Conservation (phyloP, 2,888 invertebrate genomes). For the Plagodis dolabraria region DNA sequence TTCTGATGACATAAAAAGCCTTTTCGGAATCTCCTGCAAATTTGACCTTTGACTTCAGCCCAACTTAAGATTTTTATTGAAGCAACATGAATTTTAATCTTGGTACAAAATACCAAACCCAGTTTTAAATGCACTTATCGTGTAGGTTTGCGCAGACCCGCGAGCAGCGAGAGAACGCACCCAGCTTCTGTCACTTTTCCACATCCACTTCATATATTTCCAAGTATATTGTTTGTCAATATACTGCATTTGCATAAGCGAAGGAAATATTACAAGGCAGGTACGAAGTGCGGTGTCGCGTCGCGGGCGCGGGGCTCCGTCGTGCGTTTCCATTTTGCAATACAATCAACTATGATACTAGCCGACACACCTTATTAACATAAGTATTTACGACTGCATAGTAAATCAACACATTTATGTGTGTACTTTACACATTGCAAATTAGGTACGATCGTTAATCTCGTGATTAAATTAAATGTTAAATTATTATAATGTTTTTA, state of each 20-base stretch:
- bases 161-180: slow-evolving; percentile 43
- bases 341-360: slow-evolving; percentile 65
- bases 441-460: slow-evolving; percentile 65
- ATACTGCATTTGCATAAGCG: slow-evolving; percentile 70
- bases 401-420: slow-evolving; percentile 75
- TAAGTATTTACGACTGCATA: slow-evolving; percentile 71
- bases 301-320: slow-evolving; percentile 27
- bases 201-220: slow-evolving; percentile 70
- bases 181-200: slow-evolving; percentile 65
- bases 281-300: slow-evolving; percentile 19
- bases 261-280: slow-evolving; percentile 59
- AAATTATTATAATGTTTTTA: slow-evolving; percentile 40
- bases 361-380: slow-evolving; percentile 68
- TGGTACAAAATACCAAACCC: slow-evolving; percentile 29
- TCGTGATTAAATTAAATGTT: slow-evolving; percentile 50
- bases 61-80: slow-evolving; percentile 18
- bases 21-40: slow-evolving; percentile 18
- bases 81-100: slow-evolving; percentile 20
- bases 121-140: slow-evolving; percentile 32
- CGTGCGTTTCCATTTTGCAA: slow-evolving; percentile 75
- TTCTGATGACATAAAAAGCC: slow-evolving; percentile 10
- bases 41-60: slow-evolving; percentile 28
- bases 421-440: slow-evolving; percentile 62
- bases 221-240: slow-evolving; percentile 76
- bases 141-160: slow-evolving; percentile 24